Percentiles rank a stretch among this genome's conserved stretches.
phyloP scores from a whole-genome alignment of 2,113 vertebrate species.

The Peromyscus leucopus region DNA sequence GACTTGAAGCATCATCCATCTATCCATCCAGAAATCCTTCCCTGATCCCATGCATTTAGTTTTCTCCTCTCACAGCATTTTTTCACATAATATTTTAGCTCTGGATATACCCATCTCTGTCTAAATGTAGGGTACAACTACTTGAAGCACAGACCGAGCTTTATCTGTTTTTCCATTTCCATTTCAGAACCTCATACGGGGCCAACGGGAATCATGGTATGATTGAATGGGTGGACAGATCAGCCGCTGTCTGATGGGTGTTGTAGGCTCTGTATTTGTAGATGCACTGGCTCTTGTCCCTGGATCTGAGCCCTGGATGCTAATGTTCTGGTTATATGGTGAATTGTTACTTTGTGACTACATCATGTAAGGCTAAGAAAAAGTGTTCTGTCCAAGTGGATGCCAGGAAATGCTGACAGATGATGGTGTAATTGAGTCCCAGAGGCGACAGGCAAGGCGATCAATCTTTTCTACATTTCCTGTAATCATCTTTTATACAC shows the following conservation, averaged over 20 bases:
- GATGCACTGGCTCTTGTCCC: not conserved
- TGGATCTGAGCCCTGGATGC: not conserved
- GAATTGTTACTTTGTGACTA: not conserved
- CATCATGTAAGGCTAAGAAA: not conserved
- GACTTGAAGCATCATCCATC: not conserved
- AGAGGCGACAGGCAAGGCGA: conserved; percentile 18
- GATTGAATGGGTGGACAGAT: not conserved
- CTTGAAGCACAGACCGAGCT: not conserved
- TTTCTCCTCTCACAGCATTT: not conserved
- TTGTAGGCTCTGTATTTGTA: not conserved
- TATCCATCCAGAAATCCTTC: not conserved
- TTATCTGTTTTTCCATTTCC: not conserved
- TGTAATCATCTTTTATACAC: not conserved
- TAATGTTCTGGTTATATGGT: not conserved
- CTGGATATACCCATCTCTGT: not conserved
- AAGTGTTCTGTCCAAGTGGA: conserved; percentile 19
- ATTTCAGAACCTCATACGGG: not conserved
- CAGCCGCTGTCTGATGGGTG: not conserved
- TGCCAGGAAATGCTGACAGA: not conserved
- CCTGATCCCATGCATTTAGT: not conserved
- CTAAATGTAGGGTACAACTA: not conserved
- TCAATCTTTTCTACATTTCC: conserved; percentile 21
- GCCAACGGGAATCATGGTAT: not conserved
- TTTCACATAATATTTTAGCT: not conserved
- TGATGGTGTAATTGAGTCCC: conserved; percentile 2